Evolutionary conservation across 2,797 vertebrate genomes (phyloP), one percentile per base, ranked within the genome.

Genomic region (Sebastes kiyomatsui): DNA sequence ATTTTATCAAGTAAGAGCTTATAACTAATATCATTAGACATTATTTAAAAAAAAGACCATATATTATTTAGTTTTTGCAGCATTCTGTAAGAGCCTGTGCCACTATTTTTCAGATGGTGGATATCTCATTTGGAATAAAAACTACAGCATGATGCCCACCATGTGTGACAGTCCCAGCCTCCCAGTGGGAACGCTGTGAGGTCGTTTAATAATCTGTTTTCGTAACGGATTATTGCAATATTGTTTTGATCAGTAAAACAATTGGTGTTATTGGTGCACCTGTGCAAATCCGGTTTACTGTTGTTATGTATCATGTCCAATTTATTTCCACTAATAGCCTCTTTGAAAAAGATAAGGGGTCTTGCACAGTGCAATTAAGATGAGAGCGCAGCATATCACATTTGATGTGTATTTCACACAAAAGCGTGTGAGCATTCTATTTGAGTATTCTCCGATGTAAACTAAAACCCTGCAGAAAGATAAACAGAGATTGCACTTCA

Each of bases 401-500:
- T 82, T 80, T 88, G 85, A 88, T 88, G 86, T 87, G 81, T 89
- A 72, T 85, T 88, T 86, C 87, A 89, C 49, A 75, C 54, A 56
- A 68, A 84, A 78, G 81, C 35, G 7, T 81, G 77, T 84, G 77
- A 28, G 76, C 60, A 52, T 90, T 86, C 74, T 88, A 80, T 87
- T 82, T 79, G 85, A 88, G 76, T 81, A 90, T 89, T 90, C 91
- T 92, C 89, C 69, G 30, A 86, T 85, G 90, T 86, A 92, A 93
- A 90, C 85, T 65, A 80, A 91, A 92, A 88, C 82, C 90, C 85
- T 67, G 85, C 78, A 80, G 87, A 90, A 92, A 92, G 77, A 93
- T 87, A 94, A 92, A 94, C 91, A 93, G 77, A 83, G 77, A 89
- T 82, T 86, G 77, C 81, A 91, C 91, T 92, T 94, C 90, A 93